phyloP scores from a whole-genome alignment of 2,113 vertebrate species.

The Neolamprologus brichardi region DNA sequence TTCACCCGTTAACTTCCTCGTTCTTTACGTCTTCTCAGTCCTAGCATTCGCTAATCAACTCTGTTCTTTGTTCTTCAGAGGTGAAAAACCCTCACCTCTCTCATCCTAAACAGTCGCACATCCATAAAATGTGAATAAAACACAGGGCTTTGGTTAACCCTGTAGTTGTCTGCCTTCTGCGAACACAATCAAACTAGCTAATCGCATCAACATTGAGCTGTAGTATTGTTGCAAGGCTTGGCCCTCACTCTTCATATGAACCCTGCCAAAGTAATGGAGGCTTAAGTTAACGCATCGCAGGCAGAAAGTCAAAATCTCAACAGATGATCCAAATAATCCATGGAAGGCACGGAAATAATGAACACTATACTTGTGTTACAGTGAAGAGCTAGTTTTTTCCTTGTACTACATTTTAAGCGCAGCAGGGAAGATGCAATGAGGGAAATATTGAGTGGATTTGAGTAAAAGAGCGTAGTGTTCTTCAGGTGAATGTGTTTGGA shows the following conservation, averaged over 20 bases:
- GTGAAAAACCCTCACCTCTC: not conserved
- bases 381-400: not conserved
- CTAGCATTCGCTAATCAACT: not conserved
- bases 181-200: not conserved
- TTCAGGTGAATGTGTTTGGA: not conserved
- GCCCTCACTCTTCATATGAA: not conserved
- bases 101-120: not conserved
- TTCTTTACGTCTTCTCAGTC: not conserved
- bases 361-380: not conserved
- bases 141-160: not conserved
- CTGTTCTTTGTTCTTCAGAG: not conserved
- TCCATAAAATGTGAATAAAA: not conserved
- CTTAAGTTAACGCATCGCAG: not conserved
- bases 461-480: not conserved
- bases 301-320: not conserved
- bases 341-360: not conserved
- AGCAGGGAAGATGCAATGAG: not conserved
- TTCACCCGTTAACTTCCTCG: not conserved
- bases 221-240: not conserved
- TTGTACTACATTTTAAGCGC: not conserved
- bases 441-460: not conserved
- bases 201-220: not conserved
- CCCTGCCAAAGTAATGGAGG: not conserved
- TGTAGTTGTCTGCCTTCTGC: not conserved
- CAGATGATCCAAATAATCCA: not conserved